These are phyloP conservation scores for Emmelina monodactyla DNA, from an alignment of 2,888 invertebrate species.

Conservation along the genomic window DNA sequence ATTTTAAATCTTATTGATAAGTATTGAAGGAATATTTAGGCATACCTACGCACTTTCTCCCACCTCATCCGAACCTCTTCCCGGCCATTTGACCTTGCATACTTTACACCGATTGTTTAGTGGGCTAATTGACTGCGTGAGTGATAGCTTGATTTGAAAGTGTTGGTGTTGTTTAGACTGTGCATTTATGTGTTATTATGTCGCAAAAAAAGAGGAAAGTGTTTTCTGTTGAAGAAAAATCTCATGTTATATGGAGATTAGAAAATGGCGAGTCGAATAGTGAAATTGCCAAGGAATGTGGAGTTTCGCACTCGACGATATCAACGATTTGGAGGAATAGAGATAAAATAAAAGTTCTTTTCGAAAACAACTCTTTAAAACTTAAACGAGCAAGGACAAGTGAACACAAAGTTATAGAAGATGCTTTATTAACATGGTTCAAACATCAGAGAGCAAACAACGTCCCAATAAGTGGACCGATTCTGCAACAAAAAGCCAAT, in stretches of 20 bases:
- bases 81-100: conserved; percentile 14
- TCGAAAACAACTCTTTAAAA: conserved; percentile 20
- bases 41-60: conserved; percentile 10
- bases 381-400: conserved; percentile 18
- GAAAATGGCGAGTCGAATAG: conserved; percentile 16
- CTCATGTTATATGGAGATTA: conserved; percentile 15
- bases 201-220: conserved; percentile 13
- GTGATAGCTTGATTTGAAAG: conserved; percentile 8
- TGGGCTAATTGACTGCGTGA: conserved; percentile 10
- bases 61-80: conserved; percentile 15
- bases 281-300: conserved; percentile 16
- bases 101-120: conserved; percentile 11
- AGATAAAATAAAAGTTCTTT: conserved; percentile 19
- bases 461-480: conserved; percentile 14
- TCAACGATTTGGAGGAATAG: conserved; percentile 20
- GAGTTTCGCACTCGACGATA: conserved; percentile 16
- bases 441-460: conserved; percentile 18
- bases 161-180: conserved; percentile 7
- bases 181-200: conserved; percentile 6
- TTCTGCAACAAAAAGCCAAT: conserved; percentile 18
- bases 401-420: conserved; percentile 18
- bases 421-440: conserved; percentile 20
- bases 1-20: conserved; percentile 17
- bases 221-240: conserved; percentile 18
- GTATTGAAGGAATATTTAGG: conserved; percentile 13